These are phyloP conservation scores for chimpanzee (Pan troglodytes) DNA, from an alignment of 2,113 vertebrate species.

Conservation along the genomic window DNA sequence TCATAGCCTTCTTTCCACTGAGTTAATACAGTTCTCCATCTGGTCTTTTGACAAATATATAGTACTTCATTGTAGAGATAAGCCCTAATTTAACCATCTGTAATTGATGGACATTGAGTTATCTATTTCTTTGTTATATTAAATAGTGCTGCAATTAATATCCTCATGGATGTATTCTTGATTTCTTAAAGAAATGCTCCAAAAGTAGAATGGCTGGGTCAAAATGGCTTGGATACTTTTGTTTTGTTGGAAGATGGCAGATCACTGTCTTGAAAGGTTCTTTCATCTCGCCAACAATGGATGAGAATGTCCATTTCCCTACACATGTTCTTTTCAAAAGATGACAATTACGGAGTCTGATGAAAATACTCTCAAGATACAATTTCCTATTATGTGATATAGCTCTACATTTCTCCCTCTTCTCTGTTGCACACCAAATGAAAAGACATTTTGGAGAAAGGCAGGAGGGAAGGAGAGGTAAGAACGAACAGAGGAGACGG, in stretches of 20 bases:
- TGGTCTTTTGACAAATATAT: neutral
- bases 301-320: neutral
- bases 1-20: neutral
- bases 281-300: no score
- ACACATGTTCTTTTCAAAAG: neutral
- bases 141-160: neutral
- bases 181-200: neutral
- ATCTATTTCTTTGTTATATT: neutral
- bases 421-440: neutral
- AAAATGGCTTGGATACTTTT: neutral
- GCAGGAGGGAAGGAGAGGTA: neutral
- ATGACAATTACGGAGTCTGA: neutral
- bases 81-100: neutral
- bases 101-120: neutral
- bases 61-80: neutral
- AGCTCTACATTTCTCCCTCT: neutral
- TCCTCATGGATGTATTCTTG: neutral
- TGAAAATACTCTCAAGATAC: neutral
- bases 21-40: neutral
- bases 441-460: neutral
- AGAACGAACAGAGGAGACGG: neutral
- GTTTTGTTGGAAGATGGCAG: neutral
- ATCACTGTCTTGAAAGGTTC: neutral
- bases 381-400: neutral
- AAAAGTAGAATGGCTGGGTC: neutral